Conservation (phyloP, 2,888 invertebrate species). For the Horisme vitalbata region DNA sequence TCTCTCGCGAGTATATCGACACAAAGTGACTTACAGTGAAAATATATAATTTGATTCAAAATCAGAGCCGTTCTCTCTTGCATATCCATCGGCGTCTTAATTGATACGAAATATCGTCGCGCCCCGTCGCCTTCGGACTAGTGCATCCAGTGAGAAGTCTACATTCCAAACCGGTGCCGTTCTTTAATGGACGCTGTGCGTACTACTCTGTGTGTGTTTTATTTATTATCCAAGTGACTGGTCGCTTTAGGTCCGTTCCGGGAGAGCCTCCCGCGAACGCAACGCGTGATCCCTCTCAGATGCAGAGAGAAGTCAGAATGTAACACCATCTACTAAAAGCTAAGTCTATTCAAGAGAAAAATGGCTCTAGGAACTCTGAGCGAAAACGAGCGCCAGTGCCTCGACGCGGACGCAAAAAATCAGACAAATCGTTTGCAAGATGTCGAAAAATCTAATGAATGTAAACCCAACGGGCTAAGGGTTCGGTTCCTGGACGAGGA, state of each 20-base stretch:
- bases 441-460: conserved; percentile 60
- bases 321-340: conserved; percentile 40
- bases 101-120: conserved; percentile 43
- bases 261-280: conserved; percentile 38
- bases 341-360: conserved; percentile 45
- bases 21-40: conserved; percentile 48
- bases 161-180: conserved; percentile 81
- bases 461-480: conserved; percentile 65
- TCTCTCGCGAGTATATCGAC: conserved; percentile 30
- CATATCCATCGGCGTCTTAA: conserved; percentile 43
- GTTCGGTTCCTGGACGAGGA: conserved; percentile 77
- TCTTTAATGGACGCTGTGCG: conserved; percentile 77
- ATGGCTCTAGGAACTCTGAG: conserved; percentile 76
- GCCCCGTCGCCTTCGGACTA: conserved; percentile 53
- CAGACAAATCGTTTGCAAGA: conserved; percentile 66
- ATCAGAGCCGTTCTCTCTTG: conserved; percentile 42
- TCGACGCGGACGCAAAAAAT: conserved; percentile 64
- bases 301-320: conserved; percentile 48
- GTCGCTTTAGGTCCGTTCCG: conserved; percentile 46
- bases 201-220: conserved; percentile 70
- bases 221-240: conserved; percentile 62
- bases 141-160: conserved; percentile 74
- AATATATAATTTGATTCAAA: conserved; percentile 42
- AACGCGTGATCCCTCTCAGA: conserved; percentile 35
- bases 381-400: conserved; percentile 72